phyloP scores from a whole-genome alignment of 2,888 invertebrate genomes.

The Drosophila mayaguana region DNA sequence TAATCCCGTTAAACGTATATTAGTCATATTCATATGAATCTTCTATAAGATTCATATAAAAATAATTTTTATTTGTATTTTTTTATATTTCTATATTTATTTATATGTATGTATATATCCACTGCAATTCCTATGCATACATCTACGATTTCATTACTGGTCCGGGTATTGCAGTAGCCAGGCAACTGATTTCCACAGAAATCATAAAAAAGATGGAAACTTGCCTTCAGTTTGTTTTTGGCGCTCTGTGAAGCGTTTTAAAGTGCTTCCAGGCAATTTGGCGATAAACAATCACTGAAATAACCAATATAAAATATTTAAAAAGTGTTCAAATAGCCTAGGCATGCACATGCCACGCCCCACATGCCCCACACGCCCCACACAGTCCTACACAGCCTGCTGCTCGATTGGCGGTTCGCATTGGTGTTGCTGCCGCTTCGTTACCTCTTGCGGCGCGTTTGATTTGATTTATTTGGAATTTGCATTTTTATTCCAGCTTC shows the following conservation, averaged over 20 bases:
- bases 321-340: constrained; percentile 69
- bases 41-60: too few relatives aligned
- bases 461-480: constrained; percentile 79
- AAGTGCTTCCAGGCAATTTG: constrained; percentile 84
- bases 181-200: neutral
- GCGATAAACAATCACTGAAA: constrained; percentile 80
- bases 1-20: too few relatives aligned
- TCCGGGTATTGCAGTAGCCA: constrained; percentile 28
- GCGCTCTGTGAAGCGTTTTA: constrained; percentile 80
- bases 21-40: too few relatives aligned
- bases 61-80: too few relatives aligned
- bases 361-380: neutral
- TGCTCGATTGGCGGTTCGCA: constrained; percentile 52
- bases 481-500: constrained; percentile 63
- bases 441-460: constrained; percentile 79
- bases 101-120: too few relatives aligned
- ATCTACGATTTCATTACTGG: neutral
- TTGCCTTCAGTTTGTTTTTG: constrained; percentile 46
- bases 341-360: constrained; percentile 2
- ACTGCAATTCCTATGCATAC: too few relatives aligned
- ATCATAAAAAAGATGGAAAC: neutral
- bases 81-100: too few relatives aligned
- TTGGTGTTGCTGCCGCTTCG: constrained; percentile 83
- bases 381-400: neutral
- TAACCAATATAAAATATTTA: constrained; percentile 79